Evolutionary conservation across 2,888 invertebrate genomes (phyloP), one percentile per base, ranked within the genome.

Genomic region (Lasioglossum calceatum): DNA sequence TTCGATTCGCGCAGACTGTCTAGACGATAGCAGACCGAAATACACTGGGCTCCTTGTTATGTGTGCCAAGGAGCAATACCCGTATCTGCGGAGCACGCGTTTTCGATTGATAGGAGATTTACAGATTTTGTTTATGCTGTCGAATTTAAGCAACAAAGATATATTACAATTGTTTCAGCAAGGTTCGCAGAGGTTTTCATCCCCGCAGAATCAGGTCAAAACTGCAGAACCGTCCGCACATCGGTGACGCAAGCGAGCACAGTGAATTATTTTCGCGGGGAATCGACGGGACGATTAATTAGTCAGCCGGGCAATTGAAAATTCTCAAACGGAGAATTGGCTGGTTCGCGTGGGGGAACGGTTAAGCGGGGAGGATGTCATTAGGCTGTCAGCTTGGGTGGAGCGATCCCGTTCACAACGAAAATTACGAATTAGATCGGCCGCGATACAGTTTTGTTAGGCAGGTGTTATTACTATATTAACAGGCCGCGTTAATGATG

Each of bases 381-480:
- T 82, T 81, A 74, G 54, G 73, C 54, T 54, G 58, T 77, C 32
- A 23, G 58, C 23, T 67, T 23, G 8, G 39, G 8, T 61, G 32
- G 36, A 77, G 71, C 50, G 73, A 77, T 39, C 74, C 27, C 54
- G 27, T 85, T 54, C 47, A 7, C 16, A 44, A 47, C n/a, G 81
- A 86, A 86, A 87, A 87, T 87, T 77, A 77, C 79, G 61, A 75
- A 78, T 81, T 79, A 79, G 74, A 61, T 54, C 19, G 61, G 42
- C 71, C 12, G 23, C 47, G 75, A 67, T 75, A 82, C 74, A 88
- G 75, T 89, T 89, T 89, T 81, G 82, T 86, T 76, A 67, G 72
- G 44, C 39, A 16, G 64, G 42, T 54, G 78, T 88, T 84, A 84
- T 90, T 84, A 78, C 64, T 71, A 78, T 82, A 87, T 87, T 87